Evolutionary conservation across 2,113 vertebrate genomes (phyloP), one percentile per base, ranked within the genome.

Genomic region (Laticauda colubrina): DNA sequence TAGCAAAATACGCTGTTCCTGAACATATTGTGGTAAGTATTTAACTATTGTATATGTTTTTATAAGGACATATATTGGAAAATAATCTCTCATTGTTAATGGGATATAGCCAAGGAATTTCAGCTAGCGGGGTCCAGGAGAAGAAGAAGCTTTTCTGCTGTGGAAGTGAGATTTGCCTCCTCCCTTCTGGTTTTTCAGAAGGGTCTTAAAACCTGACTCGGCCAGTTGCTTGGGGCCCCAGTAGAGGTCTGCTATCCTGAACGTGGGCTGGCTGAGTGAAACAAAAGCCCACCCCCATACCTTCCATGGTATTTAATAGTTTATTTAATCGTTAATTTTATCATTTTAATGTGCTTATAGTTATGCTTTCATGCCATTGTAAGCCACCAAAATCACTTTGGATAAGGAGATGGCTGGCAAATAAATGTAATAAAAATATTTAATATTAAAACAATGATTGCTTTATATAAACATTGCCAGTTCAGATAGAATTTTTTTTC

Each of bases 1-100:
- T 99, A 9, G 98, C 99, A 93, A 99, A 99, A 92, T 99, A 99
- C 0, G 99, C 99, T 0, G 96, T 99, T 69, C 99, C 98, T 0
- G 98, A 99, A 43, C 98, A 99, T 92, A 98, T 99, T 91, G 94
- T 99, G 98, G 99, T 99, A 94, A 98, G 98, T 95, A 90, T 23
- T 54, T 85, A 20, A 75, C 21, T 81, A 20, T 39, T 81, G 34
- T 39, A 81, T 34, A 81, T 81, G 21, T 39, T 75, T 81, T 81
- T 39, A 81, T 81, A 81, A 81, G n/a, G n/a, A 39, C 45, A 6
- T 61, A 59, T 29, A 48, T 29, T 14, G 29, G 56, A 15, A 14
- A 26, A 48, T 4, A 18, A 12, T 89, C 12, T 61, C 39, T 45
- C 12, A 29, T 14, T 61, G 10, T 15, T 89, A 64, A 14, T 48